Conservation (phyloP, 1,140 invertebrate genomes). For the Stegodyphus dumicola region DNA sequence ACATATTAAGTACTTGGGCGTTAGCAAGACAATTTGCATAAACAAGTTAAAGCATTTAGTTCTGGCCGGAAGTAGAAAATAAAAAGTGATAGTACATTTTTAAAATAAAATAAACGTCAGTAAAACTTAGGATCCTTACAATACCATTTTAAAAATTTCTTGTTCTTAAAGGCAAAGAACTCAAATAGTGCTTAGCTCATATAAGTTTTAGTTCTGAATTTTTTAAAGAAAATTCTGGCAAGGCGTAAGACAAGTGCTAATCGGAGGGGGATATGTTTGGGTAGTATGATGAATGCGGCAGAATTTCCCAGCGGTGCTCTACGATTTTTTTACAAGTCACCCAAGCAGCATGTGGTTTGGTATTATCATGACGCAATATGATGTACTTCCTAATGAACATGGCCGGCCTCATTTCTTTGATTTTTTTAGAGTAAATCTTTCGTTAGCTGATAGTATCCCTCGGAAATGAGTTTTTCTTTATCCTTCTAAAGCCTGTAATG, state of each 20-base stretch:
- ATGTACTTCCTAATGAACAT: constrained; percentile 15
- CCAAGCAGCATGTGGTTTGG: constrained; percentile 60
- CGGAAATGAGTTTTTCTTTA: no score
- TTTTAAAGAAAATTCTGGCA: constrained; percentile 60
- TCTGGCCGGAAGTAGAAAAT: no score
- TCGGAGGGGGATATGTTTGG: constrained; percentile 66
- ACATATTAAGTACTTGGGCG: no score
- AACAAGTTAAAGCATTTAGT: no score
- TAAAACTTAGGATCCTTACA: no score
- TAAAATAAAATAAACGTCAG: no score
- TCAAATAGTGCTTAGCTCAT: constrained; percentile 15
- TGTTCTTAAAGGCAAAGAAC: neutral
- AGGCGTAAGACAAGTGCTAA: constrained; percentile 65
- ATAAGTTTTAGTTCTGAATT: constrained; percentile 61
- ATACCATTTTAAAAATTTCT: neutral
- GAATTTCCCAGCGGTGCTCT: constrained; percentile 69
- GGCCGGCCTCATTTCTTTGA: constrained; percentile 3
- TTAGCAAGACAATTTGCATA: no score
- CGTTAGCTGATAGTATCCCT: neutral
- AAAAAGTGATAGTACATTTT: no score
- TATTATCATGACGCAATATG: constrained; percentile 64
- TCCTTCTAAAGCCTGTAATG: neutral
- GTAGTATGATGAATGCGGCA: constrained; percentile 69
- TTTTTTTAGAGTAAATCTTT: neutral
- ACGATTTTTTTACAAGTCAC: constrained; percentile 63